Percentiles rank a stretch among this genome's conserved stretches.
Conservation (phyloP, 2,797 vertebrate genomes). For the Rhinella marina region DNA sequence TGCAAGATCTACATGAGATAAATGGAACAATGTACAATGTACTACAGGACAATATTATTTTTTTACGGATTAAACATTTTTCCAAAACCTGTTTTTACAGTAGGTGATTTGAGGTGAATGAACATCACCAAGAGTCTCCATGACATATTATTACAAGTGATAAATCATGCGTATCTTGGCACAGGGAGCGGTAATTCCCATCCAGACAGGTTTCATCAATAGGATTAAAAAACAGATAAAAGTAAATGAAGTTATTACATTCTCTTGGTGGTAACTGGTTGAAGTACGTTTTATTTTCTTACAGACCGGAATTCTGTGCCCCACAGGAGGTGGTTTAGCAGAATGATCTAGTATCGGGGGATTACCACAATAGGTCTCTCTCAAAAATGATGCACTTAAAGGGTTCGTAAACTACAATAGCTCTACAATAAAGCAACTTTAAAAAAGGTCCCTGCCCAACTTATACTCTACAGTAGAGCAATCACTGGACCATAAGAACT, state of each 20-base stretch:
- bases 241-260: neutral
- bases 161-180: conserved; percentile 38
- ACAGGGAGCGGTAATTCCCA: neutral
- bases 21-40: neutral
- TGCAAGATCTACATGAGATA: neutral
- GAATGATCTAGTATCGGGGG: neutral
- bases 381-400: neutral
- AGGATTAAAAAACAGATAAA: neutral
- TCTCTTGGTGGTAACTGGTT: too few relatives aligned
- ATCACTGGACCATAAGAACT: too few relatives aligned
- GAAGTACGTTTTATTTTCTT: neutral
- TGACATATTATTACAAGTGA: conserved; percentile 15
- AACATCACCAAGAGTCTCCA: neutral
- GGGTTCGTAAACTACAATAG: neutral
- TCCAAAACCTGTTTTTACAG: neutral
- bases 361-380: neutral
- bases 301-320: neutral
- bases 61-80: neutral
- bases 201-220: conserved; percentile 35
- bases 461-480: too few relatives aligned
- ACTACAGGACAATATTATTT: neutral
- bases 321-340: neutral
- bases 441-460: too few relatives aligned
- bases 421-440: too few relatives aligned
- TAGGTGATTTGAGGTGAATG: conserved; percentile 41